Evolutionary conservation across 2,888 invertebrate genomes (phyloP), one percentile per base, ranked within the genome.

Genomic region (Yponomeuta malinellus): DNA sequence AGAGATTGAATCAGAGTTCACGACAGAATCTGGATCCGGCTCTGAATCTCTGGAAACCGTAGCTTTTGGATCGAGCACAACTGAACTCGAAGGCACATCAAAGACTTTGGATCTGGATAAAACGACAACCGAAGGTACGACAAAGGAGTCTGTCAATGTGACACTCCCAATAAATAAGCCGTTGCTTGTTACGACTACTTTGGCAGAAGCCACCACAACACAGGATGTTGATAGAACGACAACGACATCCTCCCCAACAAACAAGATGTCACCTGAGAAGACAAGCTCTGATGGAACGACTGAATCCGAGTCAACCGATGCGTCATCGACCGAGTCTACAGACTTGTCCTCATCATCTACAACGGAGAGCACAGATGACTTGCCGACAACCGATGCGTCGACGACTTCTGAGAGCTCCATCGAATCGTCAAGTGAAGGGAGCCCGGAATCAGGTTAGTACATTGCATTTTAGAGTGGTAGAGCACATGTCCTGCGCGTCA

Each of bases 1-100:
- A 33, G 72, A 71, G 63, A 69, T 68, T 12, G 72, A 70, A 31
- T 67, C 70, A 10, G 72, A 71, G 52, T 37, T 70, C 63, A 71
- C 72, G 3, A 48, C 75, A 2, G 77, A 76, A 31, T 71, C 73
- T 23, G 79, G 74, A 72, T 76, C 79, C 23, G 78, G 76, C 5
- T 23, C 48, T 37, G 68, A 68, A 48, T 31, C 65, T 12, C 65
- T 65, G 8, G 33, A 31, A 6, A 68, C 68, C n/a, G 48, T 29
- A 48, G 68, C 48, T 43, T 68, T 23, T 0, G 68, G 68, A 52
- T 68, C 68, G 48, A 31, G 23, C n/a, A 29, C 68, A 9, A 68
- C 52, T 52, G 52, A 59, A 5, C 6, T 12, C 12, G 12, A 29
- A 31, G 65, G 10, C 23, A 64, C 29, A 37, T 5, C 43, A 43